Evolutionary conservation across 2,113 vertebrate species (phyloP).

Genomic region (Theristicus caerulescens): DNA sequence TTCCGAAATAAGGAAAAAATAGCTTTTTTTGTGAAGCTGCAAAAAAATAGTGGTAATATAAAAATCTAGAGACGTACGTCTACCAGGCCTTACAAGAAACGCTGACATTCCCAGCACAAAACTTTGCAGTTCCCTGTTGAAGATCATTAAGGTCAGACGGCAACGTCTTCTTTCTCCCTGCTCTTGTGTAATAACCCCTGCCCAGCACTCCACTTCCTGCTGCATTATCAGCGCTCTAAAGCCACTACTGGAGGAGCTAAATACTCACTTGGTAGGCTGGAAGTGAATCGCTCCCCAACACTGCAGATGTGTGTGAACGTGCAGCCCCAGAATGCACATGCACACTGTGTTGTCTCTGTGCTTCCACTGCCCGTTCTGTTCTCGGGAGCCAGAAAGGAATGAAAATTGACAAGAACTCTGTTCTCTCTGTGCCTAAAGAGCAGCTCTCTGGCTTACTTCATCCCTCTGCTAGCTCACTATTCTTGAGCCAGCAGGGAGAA

Average conservation of each 20-base stretch:
- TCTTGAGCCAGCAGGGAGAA: slow-evolving; percentile 9
- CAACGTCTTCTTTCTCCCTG: neutral
- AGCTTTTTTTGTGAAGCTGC: neutral
- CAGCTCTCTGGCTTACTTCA: neutral
- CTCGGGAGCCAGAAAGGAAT: neutral
- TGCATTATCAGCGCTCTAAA: neutral
- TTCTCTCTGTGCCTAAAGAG: neutral
- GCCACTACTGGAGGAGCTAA: neutral
- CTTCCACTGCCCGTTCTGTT: slow-evolving; percentile 12
- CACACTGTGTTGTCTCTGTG: slow-evolving; percentile 26
- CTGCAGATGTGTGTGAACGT: slow-evolving; percentile 29
- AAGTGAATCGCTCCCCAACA: neutral
- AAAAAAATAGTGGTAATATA: neutral
- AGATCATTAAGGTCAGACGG: neutral
- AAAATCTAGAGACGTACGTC: neutral
- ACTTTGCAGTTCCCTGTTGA: neutral
- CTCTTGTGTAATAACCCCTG: neutral
- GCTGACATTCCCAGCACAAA: neutral
- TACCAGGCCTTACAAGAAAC: neutral
- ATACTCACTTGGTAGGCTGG: neutral
- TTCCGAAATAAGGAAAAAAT: neutral
- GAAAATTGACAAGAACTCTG: neutral
- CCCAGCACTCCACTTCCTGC: neutral
- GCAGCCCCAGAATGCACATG: neutral
- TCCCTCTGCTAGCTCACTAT: neutral